Conservation (phyloP, 64 coral and sea anemone species). For the Stichodactyla helianthus region DNA sequence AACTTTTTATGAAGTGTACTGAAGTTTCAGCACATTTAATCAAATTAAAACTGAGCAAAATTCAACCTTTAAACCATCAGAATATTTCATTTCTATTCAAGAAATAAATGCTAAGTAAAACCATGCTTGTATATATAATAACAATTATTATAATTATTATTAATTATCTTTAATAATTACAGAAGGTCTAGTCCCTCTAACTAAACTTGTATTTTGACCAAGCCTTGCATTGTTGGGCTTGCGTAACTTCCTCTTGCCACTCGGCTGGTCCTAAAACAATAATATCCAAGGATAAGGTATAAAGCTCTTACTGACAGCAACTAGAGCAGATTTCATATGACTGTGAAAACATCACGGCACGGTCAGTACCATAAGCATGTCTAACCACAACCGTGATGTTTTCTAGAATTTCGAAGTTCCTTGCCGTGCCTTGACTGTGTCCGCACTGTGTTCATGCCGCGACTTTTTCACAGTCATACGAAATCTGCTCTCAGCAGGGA, state of each 20-base stretch:
- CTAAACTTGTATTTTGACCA: slow-evolving; percentile 93
- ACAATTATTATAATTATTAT: slow-evolving; percentile 10
- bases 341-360: no score
- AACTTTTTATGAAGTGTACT: not conserved
- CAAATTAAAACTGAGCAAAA: not conserved
- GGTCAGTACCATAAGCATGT: no score
- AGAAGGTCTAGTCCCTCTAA: not conserved
- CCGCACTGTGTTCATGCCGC: no score
- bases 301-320: no score
- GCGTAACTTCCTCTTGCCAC: slow-evolving; percentile 66
- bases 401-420: no score
- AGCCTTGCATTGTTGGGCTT: slow-evolving; percentile 86
- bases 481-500: no score
- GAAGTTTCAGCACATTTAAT: not conserved
- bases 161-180: slow-evolving; percentile 27
- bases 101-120: slow-evolving; percentile 11
- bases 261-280: slow-evolving; percentile 49
- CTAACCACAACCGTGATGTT: no score
- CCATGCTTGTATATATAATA: not conserved
- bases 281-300: no score
- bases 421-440: no score
- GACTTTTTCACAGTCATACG: no score
- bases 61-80: not conserved
- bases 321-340: no score
- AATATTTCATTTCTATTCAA: not conserved